Conservation (phyloP, 1,140 invertebrate species). For the Pseudomyrmex concolor region DNA sequence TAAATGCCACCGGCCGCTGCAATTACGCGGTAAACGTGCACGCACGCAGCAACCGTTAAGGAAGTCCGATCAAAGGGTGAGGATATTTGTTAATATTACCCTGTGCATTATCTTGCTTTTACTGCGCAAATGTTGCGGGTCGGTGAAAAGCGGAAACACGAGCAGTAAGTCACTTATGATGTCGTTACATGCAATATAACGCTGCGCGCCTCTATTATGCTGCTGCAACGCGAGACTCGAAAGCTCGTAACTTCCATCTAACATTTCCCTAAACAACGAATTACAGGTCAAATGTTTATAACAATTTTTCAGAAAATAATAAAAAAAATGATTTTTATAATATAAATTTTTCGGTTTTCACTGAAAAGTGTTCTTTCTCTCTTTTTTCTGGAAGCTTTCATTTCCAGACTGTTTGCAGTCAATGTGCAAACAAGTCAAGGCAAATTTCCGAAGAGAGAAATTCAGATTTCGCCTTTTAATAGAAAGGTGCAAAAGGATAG, state of each 20-base stretch:
- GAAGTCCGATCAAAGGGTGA: constrained; percentile 39
- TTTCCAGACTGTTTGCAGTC: background rate
- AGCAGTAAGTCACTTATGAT: constrained; percentile 31
- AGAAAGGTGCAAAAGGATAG: constrained; percentile 12
- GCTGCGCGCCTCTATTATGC: background rate
- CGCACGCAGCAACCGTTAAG: constrained; percentile 6
- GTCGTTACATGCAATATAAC: constrained; percentile 23
- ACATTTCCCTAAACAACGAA: background rate
- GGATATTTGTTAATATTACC: constrained; percentile 37
- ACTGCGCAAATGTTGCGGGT: constrained; percentile 13
- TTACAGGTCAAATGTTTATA: background rate
- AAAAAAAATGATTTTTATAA: constrained; percentile 8
- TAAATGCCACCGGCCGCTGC: background rate
- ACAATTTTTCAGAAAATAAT: background rate
- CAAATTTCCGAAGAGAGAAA: background rate
- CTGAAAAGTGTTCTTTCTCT: too few relatives aligned
- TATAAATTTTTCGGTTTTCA: too few relatives aligned
- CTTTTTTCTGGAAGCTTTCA: too few relatives aligned
- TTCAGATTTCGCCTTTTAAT: constrained; percentile 13
- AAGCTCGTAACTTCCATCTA: background rate
- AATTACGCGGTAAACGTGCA: constrained; percentile 3
- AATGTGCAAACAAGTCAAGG: too few relatives aligned
- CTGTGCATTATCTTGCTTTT: background rate
- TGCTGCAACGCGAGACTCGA: background rate
- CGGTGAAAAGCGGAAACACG: constrained; percentile 7